These are phyloP conservation scores for Diplosoma virens DNA, from an alignment of 23 tunicate species.

Conservation along the genomic window DNA sequence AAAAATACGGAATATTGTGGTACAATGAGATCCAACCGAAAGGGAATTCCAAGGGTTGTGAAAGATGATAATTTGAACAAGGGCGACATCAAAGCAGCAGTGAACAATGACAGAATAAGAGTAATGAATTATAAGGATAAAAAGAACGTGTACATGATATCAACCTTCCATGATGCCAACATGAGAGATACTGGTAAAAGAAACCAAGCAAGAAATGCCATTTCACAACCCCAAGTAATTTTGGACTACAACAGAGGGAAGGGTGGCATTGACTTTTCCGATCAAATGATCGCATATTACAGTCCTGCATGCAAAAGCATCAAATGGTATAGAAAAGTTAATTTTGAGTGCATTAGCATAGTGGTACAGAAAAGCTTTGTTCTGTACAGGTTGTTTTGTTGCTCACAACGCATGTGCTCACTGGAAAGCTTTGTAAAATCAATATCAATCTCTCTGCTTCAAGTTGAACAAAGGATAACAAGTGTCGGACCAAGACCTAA, in stretches of 20 bases:
- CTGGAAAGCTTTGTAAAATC: conserved; percentile 12
- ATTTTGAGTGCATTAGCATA: conserved; percentile 8
- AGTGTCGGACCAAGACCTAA: background rate
- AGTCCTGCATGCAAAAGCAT: conserved; percentile 16
- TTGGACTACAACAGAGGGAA: conserved; percentile 26
- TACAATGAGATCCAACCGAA: conserved; percentile 23
- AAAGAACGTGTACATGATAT: conserved; percentile 12
- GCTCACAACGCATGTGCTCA: background rate
- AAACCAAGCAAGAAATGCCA: conserved; percentile 7
- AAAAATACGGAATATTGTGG: conserved; percentile 24
- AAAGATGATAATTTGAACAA: conserved; percentile 11
- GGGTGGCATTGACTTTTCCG: conserved; percentile 19
- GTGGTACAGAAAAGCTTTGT: conserved; percentile 10
- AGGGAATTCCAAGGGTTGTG: background rate
- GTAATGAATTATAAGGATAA: conserved; percentile 21
- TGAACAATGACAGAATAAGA: conserved; percentile 17
- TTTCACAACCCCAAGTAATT: conserved; percentile 12
- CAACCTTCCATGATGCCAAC: conserved; percentile 15
- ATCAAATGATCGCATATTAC: conserved; percentile 18
- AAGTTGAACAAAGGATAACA: conserved; percentile 2
- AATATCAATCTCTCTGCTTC: conserved; percentile 16
- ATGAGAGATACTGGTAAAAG: conserved; percentile 10
- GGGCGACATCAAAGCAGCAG: conserved; percentile 14
- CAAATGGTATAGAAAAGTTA: conserved; percentile 19
- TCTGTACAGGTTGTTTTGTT: conserved; percentile 9